phyloP scores from a whole-genome alignment of 2,888 invertebrate genomes.

The Melipona beecheii region DNA sequence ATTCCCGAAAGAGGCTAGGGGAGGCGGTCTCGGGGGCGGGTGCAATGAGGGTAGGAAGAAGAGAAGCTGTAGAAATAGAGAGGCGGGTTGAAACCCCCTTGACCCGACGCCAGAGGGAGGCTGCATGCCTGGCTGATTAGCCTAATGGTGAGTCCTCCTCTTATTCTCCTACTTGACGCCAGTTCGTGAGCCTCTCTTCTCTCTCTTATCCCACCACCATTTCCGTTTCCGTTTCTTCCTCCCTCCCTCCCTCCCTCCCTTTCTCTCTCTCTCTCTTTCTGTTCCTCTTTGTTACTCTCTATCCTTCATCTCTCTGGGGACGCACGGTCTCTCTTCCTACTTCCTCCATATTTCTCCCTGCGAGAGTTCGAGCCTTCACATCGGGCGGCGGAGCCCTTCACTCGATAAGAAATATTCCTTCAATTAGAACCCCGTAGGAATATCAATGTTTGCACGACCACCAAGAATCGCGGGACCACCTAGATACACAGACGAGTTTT shows the following conservation, averaged over 20 bases:
- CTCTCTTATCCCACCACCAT: slow-evolving; percentile 54
- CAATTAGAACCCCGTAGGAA: slow-evolving; percentile 76
- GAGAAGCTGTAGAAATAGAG: slow-evolving; percentile 73
- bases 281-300: slow-evolving; percentile 22
- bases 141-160: slow-evolving; percentile 82
- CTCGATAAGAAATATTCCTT: slow-evolving; percentile 79
- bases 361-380: slow-evolving; percentile 51
- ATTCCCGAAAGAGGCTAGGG: slow-evolving; percentile 35
- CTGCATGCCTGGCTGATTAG: slow-evolving; percentile 82
- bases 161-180: slow-evolving; percentile 82
- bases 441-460: slow-evolving; percentile 72
- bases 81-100: slow-evolving; percentile 78
- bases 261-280: slow-evolving; percentile 29
- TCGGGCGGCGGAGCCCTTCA: slow-evolving; percentile 70
- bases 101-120: slow-evolving; percentile 77
- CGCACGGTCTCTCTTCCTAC: slow-evolving; percentile 52
- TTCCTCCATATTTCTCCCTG: slow-evolving; percentile 48
- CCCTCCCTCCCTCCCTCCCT: slow-evolving; percentile 22
- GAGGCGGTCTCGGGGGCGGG: slow-evolving; percentile 57
- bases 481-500: slow-evolving; percentile 32
- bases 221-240: slow-evolving; percentile 35
- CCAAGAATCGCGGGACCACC: slow-evolving; percentile 30
- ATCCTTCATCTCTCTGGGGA: slow-evolving; percentile 35
- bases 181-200: slow-evolving; percentile 78
- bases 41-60: slow-evolving; percentile 58